These are phyloP conservation scores for Latheticus oryzae DNA, from an alignment of 2,888 invertebrate species.

Conservation along the genomic window DNA sequence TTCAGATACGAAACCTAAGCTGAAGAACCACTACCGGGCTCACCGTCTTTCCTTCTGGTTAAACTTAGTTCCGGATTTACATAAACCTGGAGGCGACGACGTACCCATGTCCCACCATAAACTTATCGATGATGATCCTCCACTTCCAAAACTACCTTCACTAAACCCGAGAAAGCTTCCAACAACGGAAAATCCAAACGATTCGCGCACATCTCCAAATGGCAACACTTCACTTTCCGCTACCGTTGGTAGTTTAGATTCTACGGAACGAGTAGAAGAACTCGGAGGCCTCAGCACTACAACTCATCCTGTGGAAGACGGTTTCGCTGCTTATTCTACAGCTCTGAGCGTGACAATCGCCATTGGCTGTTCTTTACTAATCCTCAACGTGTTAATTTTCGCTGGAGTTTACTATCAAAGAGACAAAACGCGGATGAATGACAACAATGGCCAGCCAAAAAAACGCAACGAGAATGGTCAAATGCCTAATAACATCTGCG, in stretches of 20 bases:
- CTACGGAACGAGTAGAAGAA: conserved; percentile 67
- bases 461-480: conserved; percentile 86
- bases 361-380: conserved; percentile 91
- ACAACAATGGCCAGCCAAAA: conserved; percentile 69
- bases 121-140: conserved; percentile 74
- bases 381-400: conserved; percentile 92
- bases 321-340: conserved; percentile 90
- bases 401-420: conserved; percentile 95
- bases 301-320: conserved; percentile 78
- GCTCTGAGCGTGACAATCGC: conserved; percentile 94
- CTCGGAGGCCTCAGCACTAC: conserved; percentile 66
- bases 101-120: conserved; percentile 88
- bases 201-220: conserved; percentile 58
- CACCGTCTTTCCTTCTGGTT: conserved; percentile 95
- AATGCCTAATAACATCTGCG: conserved; percentile 90
- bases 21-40: conserved; percentile 94
- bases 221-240: conserved; percentile 63
- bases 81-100: conserved; percentile 88
- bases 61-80: conserved; percentile 91
- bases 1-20: conserved; percentile 87
- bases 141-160: conserved; percentile 69
- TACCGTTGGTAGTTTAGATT: conserved; percentile 57
- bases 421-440: conserved; percentile 81
- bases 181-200: conserved; percentile 67
- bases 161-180: conserved; percentile 70